A percentile compares a stretch with the other conserved stretches of the same genome.
These are phyloP conservation scores for Monopis laevigella DNA, from an alignment of 2,888 invertebrate genomes.

Conservation along the genomic window DNA sequence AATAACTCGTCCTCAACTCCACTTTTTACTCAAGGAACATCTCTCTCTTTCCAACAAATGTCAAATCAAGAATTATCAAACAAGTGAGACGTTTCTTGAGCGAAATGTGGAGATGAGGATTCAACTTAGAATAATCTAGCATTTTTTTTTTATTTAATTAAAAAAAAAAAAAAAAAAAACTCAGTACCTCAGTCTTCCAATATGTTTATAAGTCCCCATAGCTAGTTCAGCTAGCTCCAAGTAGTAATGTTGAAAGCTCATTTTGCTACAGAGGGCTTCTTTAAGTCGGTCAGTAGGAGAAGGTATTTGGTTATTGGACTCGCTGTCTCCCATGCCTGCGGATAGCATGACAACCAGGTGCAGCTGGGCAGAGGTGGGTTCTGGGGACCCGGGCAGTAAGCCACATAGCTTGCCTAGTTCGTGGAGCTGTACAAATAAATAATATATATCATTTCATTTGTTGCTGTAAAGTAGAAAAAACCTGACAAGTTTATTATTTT, in stretches of 20 bases:
- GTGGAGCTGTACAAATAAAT: conserved; percentile 72
- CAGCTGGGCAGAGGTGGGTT: conserved; percentile 86
- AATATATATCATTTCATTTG: no score
- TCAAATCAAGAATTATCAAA: no score
- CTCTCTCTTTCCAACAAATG: no score
- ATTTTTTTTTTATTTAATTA: no score
- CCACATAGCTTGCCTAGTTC: conserved; percentile 91
- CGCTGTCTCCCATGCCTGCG: conserved; percentile 88
- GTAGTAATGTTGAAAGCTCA: conserved; percentile 89
- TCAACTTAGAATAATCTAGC: no score
- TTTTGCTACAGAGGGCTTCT: conserved; percentile 89
- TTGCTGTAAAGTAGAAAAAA: no score
- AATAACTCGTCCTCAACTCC: no score
- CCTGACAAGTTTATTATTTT: no score
- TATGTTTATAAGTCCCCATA: conserved; percentile 96
- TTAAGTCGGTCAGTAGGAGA: conserved; percentile 85
- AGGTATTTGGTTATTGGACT: conserved; percentile 48
- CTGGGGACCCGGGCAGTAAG: conserved; percentile 80
- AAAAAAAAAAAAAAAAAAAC: background rate
- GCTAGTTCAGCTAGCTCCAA: conserved; percentile 93
- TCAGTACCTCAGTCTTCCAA: conserved; percentile 71
- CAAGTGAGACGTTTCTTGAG: no score
- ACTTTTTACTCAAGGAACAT: no score
- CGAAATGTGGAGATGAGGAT: no score
- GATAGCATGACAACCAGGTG: conserved; percentile 91